Evolutionary conservation across 2,888 invertebrate species (phyloP).

Genomic region (Spodoptera exigua): DNA sequence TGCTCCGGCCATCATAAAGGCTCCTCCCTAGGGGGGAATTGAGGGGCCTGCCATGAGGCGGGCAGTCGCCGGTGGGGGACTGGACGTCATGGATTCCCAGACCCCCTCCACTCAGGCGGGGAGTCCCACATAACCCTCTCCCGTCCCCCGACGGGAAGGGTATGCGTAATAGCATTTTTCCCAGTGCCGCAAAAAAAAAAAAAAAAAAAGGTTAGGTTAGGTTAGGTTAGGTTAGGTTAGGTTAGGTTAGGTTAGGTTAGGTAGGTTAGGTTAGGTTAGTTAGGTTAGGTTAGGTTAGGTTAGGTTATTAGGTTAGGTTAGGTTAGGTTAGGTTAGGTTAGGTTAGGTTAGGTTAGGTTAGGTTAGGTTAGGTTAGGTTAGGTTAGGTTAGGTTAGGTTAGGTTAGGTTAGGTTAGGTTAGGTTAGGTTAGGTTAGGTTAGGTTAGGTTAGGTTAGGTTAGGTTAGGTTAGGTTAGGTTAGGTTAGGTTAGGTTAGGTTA

Average conservation of each 20-base stretch:
- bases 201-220: background rate
- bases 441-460: conserved; percentile 13
- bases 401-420: conserved; percentile 23
- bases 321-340: conserved; percentile 11
- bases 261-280: conserved; percentile 17
- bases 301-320: conserved; percentile 5
- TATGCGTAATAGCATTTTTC: too few species aligned
- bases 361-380: conserved; percentile 19
- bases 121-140: too few species aligned
- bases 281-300: conserved; percentile 18
- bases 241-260: conserved; percentile 19
- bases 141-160: too few species aligned
- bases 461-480: conserved; percentile 21
- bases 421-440: conserved; percentile 24
- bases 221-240: conserved; percentile 6
- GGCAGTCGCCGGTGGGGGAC: too few species aligned
- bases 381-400: conserved; percentile 18
- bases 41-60: too few species aligned
- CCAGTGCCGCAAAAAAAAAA: too few species aligned
- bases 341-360: conserved; percentile 12
- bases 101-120: too few species aligned
- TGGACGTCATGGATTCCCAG: too few species aligned
- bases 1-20: too few species aligned
- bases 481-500: conserved; percentile 43
- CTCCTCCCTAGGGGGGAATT: too few species aligned